Evolutionary conservation across 2,113 vertebrate genomes (phyloP).

Genomic region (Pedetes capensis): DNA sequence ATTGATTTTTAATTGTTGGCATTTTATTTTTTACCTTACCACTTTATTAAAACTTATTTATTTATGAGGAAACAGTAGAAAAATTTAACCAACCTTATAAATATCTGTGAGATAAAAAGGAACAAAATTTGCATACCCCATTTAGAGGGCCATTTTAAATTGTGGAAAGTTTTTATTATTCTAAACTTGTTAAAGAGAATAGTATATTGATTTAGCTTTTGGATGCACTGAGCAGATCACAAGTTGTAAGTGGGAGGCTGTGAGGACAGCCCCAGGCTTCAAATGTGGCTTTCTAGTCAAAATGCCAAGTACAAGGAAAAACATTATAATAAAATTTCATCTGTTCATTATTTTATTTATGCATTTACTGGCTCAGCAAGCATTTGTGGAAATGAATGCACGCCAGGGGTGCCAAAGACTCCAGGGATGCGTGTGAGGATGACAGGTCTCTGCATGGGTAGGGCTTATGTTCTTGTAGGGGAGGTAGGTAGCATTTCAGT

Average conservation of each 20-base stretch:
- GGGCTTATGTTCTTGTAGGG: not conserved
- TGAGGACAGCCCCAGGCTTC: not conserved
- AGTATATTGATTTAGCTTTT: not conserved
- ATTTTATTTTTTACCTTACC: not conserved
- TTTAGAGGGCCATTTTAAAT: not conserved
- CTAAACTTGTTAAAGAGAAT: not conserved
- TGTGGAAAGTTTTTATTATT: not conserved
- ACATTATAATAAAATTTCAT: not conserved
- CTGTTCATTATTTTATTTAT: not conserved
- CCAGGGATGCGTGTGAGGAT: not conserved
- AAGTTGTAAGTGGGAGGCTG: not conserved
- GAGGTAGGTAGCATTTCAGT: not conserved
- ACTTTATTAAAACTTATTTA: not conserved
- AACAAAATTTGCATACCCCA: not conserved
- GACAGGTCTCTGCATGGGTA: not conserved
- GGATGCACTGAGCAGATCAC: not conserved
- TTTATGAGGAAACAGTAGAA: not conserved
- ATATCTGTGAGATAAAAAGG: not conserved
- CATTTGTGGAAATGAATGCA: not conserved
- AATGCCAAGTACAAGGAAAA: not conserved
- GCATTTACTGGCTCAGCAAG: not conserved
- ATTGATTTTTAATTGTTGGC: not conserved
- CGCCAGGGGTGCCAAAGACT: not conserved
- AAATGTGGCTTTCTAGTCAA: not conserved
- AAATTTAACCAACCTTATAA: conserved; percentile 21